phyloP scores from a whole-genome alignment of 2,797 vertebrate species.

The Thamnophis elegans region DNA sequence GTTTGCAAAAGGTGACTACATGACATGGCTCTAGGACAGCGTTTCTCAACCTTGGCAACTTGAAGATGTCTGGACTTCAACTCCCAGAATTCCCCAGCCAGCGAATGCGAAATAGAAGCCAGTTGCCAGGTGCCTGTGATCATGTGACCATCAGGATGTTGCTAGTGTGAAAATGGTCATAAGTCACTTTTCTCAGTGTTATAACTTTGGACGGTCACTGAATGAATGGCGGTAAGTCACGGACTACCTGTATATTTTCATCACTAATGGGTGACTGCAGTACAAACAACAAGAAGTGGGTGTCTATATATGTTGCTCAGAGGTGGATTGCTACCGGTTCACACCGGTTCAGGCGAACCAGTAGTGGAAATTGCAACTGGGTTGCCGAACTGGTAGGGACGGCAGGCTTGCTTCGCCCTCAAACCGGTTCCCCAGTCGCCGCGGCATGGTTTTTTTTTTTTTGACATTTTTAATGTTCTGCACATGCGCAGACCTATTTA shows the following conservation, averaged over 20 bases:
- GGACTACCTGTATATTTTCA: background rate
- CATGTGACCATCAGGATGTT: background rate
- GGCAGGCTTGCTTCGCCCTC: no score
- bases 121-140: background rate
- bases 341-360: no score
- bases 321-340: no score
- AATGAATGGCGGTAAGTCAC: background rate
- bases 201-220: background rate
- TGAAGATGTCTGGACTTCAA: no score
- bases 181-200: background rate
- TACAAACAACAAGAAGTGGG: background rate
- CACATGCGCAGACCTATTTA: no score
- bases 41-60: no score
- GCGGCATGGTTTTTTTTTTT: no score
- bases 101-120: background rate
- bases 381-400: no score
- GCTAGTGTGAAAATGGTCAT: background rate
- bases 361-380: no score
- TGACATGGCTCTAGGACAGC: background rate
- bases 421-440: no score
- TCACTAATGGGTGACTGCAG: background rate
- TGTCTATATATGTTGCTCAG: background rate
- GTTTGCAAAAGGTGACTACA: background rate
- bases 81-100: no score
- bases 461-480: no score